phyloP scores from a whole-genome alignment of 2,797 vertebrate species.

The Parambassis ranga region DNA sequence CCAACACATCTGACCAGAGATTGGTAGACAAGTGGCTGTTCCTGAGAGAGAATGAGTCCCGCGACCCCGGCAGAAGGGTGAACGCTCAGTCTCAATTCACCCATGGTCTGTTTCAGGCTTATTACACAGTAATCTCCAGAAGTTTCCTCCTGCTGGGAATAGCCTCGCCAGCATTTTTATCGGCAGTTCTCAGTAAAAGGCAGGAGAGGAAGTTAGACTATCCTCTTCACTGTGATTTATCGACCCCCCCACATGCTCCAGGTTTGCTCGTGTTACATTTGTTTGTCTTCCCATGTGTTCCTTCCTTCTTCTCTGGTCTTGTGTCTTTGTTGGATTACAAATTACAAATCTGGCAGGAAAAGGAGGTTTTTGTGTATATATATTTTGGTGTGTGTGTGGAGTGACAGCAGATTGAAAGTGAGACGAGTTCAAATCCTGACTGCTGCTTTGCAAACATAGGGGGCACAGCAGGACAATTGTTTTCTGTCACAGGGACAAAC shows the following conservation, averaged over 20 bases:
- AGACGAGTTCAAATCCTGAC: slow-evolving; percentile 46
- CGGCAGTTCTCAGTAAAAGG: slow-evolving; percentile 26
- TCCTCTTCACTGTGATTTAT: slow-evolving; percentile 70
- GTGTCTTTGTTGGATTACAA: slow-evolving; percentile 32
- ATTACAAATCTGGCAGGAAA: no score
- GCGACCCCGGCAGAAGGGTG: slow-evolving; percentile 66
- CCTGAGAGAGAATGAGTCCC: slow-evolving; percentile 61
- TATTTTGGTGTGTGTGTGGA: not conserved
- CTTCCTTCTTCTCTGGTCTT: slow-evolving; percentile 35
- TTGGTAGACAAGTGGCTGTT: slow-evolving; percentile 52
- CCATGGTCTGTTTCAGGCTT: slow-evolving; percentile 63
- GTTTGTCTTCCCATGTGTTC: slow-evolving; percentile 54
- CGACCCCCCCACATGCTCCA: slow-evolving; percentile 24
- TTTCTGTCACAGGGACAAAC: slow-evolving; percentile 55
- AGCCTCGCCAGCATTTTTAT: slow-evolving; percentile 65
- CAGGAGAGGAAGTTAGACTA: slow-evolving; percentile 41
- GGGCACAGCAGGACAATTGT: slow-evolving; percentile 55
- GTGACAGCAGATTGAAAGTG: slow-evolving; percentile 44
- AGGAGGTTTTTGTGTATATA: no score
- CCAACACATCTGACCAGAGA: slow-evolving; percentile 35
- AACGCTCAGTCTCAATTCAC: slow-evolving; percentile 73
- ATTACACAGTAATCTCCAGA: slow-evolving; percentile 74
- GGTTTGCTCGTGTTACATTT: slow-evolving; percentile 48
- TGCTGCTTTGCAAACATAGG: slow-evolving; percentile 38
- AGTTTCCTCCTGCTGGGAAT: slow-evolving; percentile 65